Conservation (phyloP, 2,113 vertebrate genomes). For the Leucopsar rothschildi region DNA sequence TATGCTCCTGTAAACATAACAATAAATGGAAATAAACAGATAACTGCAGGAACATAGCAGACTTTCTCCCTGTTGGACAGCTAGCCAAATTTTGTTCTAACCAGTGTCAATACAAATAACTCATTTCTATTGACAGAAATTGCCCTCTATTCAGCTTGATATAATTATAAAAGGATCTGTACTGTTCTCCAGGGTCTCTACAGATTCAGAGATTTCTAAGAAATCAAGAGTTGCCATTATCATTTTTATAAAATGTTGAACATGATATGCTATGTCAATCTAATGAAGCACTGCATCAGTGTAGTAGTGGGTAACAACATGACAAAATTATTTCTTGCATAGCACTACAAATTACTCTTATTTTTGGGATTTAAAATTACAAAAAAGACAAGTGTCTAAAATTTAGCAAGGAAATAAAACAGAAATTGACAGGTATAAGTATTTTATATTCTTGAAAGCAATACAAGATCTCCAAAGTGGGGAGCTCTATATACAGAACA, state of each 20-base stretch:
- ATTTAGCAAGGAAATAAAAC: not conserved
- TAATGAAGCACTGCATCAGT: not conserved
- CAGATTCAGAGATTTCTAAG: not conserved
- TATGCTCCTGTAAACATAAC: not conserved
- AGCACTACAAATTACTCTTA: not conserved
- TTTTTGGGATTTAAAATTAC: not conserved
- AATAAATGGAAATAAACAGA: not conserved
- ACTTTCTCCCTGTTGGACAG: not conserved
- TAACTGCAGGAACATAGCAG: not conserved
- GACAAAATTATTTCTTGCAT: not conserved
- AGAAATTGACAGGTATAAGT: constrained; percentile 26
- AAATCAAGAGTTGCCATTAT: not conserved
- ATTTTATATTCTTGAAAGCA: constrained; percentile 34
- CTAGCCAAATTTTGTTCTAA: not conserved
- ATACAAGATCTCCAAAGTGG: not conserved
- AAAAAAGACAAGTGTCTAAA: not conserved
- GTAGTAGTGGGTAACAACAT: not conserved
- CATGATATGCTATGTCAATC: not conserved
- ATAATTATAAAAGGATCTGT: not conserved
- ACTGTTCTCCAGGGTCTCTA: not conserved
- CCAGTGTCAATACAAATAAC: not conserved
- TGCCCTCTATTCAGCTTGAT: not conserved
- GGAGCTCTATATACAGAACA: constrained; percentile 5
- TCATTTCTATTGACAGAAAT: not conserved
- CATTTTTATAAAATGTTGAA: not conserved